These are phyloP conservation scores for Agrotis exclamationis DNA, from an alignment of 2,888 invertebrate species.

Conservation along the genomic window DNA sequence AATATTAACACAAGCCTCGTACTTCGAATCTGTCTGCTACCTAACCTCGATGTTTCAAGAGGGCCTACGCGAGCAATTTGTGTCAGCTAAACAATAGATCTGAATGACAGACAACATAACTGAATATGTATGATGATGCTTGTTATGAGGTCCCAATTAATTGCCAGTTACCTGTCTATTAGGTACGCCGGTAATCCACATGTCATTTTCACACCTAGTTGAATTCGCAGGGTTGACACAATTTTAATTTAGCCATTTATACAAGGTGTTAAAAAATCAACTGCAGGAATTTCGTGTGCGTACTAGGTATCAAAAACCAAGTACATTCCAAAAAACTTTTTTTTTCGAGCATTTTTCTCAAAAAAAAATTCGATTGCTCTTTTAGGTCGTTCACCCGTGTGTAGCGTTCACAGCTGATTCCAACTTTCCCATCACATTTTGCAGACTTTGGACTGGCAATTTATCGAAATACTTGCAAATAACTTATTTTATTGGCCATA, in stretches of 20 bases:
- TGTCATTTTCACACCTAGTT: conserved; percentile 87
- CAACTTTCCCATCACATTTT: no score
- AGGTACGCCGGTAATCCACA: conserved; percentile 73
- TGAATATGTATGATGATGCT: conserved; percentile 87
- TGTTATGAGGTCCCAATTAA: conserved; percentile 84
- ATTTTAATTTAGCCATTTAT: neutral
- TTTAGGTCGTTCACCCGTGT: no score
- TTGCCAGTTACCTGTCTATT: conserved; percentile 76
- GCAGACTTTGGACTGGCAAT: no score
- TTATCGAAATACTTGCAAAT: no score
- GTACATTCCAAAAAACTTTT: no score
- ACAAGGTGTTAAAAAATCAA: no score
- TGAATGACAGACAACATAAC: conserved; percentile 82
- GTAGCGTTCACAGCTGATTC: no score
- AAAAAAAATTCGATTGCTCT: no score
- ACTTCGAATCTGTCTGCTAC: conserved; percentile 29
- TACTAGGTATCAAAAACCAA: no score
- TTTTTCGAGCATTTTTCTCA: no score
- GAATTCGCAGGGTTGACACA: conserved; percentile 75
- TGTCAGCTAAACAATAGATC: conserved; percentile 83
- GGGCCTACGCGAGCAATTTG: conserved; percentile 85
- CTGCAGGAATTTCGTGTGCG: no score
- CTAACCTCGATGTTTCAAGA: conserved; percentile 73
- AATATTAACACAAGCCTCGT: conserved; percentile 1
- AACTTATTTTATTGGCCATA: no score